A percentile compares a stretch with the other conserved stretches of the same genome.
Evolutionary conservation across 1,140 invertebrate species (phyloP).

Genomic region (Campoletis sonorensis): DNA sequence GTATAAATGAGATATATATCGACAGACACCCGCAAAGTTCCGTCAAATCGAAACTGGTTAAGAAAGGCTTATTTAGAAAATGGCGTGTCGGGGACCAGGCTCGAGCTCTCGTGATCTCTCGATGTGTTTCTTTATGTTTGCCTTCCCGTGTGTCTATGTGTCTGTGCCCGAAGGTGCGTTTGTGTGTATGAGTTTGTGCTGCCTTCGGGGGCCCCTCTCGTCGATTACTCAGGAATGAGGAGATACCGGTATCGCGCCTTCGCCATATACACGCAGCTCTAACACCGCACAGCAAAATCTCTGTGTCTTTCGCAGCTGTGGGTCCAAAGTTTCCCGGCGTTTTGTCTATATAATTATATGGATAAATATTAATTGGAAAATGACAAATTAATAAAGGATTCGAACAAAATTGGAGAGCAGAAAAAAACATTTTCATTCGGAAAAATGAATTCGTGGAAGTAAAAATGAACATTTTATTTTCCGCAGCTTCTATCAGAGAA

Average conservation of each 20-base stretch:
- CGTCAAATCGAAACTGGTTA: constrained; percentile 56
- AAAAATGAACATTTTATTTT: too few relatives aligned
- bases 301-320: constrained; percentile 36
- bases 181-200: constrained; percentile 24
- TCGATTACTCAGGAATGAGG: constrained; percentile 76
- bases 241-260: constrained; percentile 74
- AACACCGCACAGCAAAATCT: constrained; percentile 14
- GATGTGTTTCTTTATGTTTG: neutral
- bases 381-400: too few relatives aligned
- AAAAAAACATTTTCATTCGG: too few relatives aligned
- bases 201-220: constrained; percentile 63
- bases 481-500: too few relatives aligned
- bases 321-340: constrained; percentile 39
- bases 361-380: too few relatives aligned
- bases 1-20: neutral
- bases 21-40: constrained; percentile 41
- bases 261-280: constrained; percentile 52
- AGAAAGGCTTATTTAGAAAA: constrained; percentile 69
- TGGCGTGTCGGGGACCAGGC: constrained; percentile 64
- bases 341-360: neutral
- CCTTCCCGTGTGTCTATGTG: constrained; percentile 17
- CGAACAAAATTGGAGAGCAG: too few relatives aligned
- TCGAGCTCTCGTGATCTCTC: constrained; percentile 48
- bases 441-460: too few relatives aligned
- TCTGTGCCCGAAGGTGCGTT: neutral